Evolutionary conservation across 2,797 vertebrate genomes (phyloP).

Genomic region (Thaleichthys pacificus): DNA sequence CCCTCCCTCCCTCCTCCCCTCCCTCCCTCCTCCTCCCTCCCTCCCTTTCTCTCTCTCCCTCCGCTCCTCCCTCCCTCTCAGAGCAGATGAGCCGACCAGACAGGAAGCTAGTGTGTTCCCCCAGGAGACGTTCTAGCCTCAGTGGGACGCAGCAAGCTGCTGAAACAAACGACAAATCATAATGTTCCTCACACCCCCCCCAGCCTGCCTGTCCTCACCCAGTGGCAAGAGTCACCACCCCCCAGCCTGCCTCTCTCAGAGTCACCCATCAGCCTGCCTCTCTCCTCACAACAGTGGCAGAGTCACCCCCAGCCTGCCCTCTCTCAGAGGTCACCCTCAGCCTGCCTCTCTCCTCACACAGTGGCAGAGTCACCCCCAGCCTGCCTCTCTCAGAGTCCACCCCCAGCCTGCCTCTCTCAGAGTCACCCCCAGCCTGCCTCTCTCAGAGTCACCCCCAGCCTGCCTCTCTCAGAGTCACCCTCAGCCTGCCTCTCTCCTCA

Average conservation of each 20-base stretch:
- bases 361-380: too few relatives aligned
- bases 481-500: too few relatives aligned
- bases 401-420: too few relatives aligned
- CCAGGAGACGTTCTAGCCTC: constrained; percentile 21
- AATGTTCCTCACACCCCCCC: constrained; percentile 12
- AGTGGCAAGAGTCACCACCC: not conserved
- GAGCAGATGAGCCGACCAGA: constrained; percentile 12
- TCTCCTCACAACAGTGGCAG: too few relatives aligned
- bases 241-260: not conserved
- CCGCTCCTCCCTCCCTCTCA: not conserved
- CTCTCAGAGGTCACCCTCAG: too few relatives aligned
- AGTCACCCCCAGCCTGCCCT: too few relatives aligned
- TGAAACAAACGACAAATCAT: constrained; percentile 44
- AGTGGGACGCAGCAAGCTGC: constrained; percentile 19
- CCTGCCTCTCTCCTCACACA: too few relatives aligned
- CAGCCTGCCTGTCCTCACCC: not conserved
- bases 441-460: too few relatives aligned
- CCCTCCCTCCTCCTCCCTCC: not conserved
- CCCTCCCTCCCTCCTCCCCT: not conserved
- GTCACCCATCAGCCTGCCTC: too few relatives aligned
- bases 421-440: too few relatives aligned
- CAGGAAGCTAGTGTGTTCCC: constrained; percentile 14
- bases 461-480: too few relatives aligned
- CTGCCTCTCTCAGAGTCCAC: too few relatives aligned
- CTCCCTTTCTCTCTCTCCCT: not conserved